Percentiles rank a stretch among this genome's conserved stretches.
Evolutionary conservation across 2,113 vertebrate genomes (phyloP).

Genomic region (Sebastes fasciatus): DNA sequence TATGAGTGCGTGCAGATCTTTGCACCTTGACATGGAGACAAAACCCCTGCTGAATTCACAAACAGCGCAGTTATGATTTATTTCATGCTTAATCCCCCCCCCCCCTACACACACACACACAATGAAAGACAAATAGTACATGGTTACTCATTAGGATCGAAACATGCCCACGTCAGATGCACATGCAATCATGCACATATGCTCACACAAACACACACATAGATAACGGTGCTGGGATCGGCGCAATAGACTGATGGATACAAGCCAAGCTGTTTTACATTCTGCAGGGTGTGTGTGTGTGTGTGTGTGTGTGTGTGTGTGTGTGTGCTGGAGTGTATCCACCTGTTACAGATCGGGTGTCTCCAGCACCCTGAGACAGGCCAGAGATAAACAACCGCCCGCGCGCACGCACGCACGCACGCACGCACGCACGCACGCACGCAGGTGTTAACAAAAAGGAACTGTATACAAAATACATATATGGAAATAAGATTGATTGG

Average conservation of each 20-base stretch:
- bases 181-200: constrained; percentile 10
- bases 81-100: constrained; percentile 9
- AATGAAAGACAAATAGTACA: constrained; percentile 18
- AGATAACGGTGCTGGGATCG: constrained; percentile 26
- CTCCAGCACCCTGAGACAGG: constrained; percentile 63
- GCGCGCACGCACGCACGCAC: constrained; percentile 23
- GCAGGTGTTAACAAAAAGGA: no score
- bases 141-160: constrained; percentile 35
- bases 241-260: constrained; percentile 62
- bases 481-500: no score
- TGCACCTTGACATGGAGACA: constrained; percentile 36
- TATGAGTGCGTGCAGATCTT: constrained; percentile 31
- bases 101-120: constrained; percentile 6
- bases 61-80: constrained; percentile 3
- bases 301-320: constrained; percentile 35
- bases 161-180: constrained; percentile 5
- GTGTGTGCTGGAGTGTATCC: constrained; percentile 69
- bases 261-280: constrained; percentile 68
- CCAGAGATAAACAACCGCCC: constrained; percentile 65
- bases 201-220: constrained; percentile 20
- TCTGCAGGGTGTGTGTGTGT: constrained; percentile 46
- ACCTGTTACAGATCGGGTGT: constrained; percentile 74
- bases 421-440: background rate
- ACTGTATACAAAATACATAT: no score
- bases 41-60: constrained; percentile 8